Evolutionary conservation across 2,797 vertebrate species (phyloP).

Genomic region (Percopsis omiscomaycus): DNA sequence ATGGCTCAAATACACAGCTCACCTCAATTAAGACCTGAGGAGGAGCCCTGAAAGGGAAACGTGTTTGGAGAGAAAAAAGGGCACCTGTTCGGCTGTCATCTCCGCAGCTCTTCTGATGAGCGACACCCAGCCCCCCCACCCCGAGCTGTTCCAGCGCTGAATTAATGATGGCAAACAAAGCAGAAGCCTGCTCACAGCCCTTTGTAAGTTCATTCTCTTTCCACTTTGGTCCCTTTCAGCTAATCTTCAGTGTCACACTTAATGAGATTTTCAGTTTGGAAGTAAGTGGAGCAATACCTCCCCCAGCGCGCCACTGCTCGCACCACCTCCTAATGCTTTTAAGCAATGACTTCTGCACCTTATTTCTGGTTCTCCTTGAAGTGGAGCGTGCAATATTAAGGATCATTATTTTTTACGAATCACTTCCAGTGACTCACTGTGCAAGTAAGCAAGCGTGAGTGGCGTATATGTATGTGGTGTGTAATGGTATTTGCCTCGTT

Average conservation of each 20-base stretch:
- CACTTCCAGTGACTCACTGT: constrained; percentile 48
- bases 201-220: constrained; percentile 71
- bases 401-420: constrained; percentile 49
- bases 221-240: constrained; percentile 73
- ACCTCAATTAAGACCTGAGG: constrained; percentile 73
- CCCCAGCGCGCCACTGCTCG: constrained; percentile 47
- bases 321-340: constrained; percentile 44
- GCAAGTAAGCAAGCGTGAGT: constrained; percentile 23
- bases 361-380: constrained; percentile 37
- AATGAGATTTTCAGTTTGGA: constrained; percentile 81
- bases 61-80: constrained; percentile 55
- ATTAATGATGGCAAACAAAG: constrained; percentile 81
- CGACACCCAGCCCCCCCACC: constrained; percentile 44
- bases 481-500: constrained; percentile 32
- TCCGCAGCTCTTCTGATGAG: constrained; percentile 69
- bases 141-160: constrained; percentile 67
- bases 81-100: constrained; percentile 76
- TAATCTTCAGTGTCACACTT: constrained; percentile 83
- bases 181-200: constrained; percentile 67
- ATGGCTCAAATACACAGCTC: constrained; percentile 72
- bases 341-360: constrained; percentile 49
- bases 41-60: constrained; percentile 49
- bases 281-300: constrained; percentile 75
- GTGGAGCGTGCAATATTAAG: constrained; percentile 42
- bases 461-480: constrained; percentile 22